Conservation (phyloP, 2,797 vertebrate species). For the Platyrinchus mystaceus region DNA sequence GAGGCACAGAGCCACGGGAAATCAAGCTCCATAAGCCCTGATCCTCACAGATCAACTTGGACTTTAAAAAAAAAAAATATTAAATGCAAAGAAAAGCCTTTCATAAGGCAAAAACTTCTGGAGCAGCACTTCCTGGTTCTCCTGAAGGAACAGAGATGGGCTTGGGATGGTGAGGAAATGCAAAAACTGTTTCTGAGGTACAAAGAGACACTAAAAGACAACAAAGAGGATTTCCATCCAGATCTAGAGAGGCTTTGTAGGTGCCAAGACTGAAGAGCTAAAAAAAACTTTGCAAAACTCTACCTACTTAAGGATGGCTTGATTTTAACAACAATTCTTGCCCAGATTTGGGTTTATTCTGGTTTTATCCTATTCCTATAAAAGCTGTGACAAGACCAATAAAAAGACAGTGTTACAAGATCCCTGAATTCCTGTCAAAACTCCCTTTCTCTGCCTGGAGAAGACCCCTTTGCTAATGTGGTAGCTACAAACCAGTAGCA, state of each 20-base stretch:
- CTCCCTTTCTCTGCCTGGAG: neutral
- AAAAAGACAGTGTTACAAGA: neutral
- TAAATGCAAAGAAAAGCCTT: neutral
- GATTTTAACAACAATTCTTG: neutral
- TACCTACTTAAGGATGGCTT: neutral
- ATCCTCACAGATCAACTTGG: accelerated
- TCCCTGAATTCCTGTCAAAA: neutral
- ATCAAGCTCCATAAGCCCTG: neutral
- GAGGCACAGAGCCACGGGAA: neutral
- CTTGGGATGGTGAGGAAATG: neutral
- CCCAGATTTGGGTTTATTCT: neutral
- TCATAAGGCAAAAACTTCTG: neutral
- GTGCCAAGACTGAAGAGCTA: neutral
- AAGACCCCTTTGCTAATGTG: neutral
- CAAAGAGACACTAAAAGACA: neutral
- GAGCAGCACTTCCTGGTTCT: neutral
- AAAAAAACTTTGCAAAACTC: neutral
- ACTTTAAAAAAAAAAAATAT: neutral
- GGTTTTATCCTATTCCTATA: neutral
- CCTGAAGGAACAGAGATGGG: accelerated
- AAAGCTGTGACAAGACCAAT: neutral
- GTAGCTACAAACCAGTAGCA: neutral
- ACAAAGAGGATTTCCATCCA: neutral
- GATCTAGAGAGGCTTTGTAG: neutral
- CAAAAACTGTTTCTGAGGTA: neutral